Evolutionary conservation across 30 jellyfish, hydroid and myxozoan species (phyloP), one percentile per base, ranked within the genome.

Genomic region (Cassiopea xamachana): DNA sequence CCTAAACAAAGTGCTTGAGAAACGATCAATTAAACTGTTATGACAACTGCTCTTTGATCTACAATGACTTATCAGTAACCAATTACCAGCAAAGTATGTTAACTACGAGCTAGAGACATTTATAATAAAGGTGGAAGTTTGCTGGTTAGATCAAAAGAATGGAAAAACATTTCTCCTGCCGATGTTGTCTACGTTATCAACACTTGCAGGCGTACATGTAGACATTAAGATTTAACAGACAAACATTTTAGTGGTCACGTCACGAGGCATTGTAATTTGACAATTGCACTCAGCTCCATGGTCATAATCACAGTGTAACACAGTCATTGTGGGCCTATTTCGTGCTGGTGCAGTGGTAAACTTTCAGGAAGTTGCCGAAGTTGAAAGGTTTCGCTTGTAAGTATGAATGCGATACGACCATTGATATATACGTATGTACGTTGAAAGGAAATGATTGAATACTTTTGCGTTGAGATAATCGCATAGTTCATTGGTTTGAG

Each of bases 191-290:
- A 19, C 39, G 6, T 71, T 7, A 71, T 16, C 80, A 12, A 19
- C 51, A 27, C 27, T n/a, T 71, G 55, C 50, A 71, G 80, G 27
- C 80, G 74, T 5, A 71, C 12, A 12, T 71, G 80, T 43, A 71
- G 80, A 71, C 50, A 71, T 18, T 71, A 4, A 27, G 80, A 18
- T 16, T 71, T 8, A 19, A 55, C 55, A 55, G 58, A 43, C 50
- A 71, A 39, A 71, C 27, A 19, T 12, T 19, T 14, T 39, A 19
- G 80, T 18, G 80, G 80, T 71, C 80, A 71, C 80, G 80, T 71
- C 80, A 71, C 51, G 51, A 71, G 80, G 51, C 15, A 64, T 55
- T 27, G 16, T 71, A 71, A 71, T 71, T 55, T 27, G 51, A 6
- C 80, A 12, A 2, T 71, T 71, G 55, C 27, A 14, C 64, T 3